phyloP scores from a whole-genome alignment of 1,140 invertebrate genomes.

The Drosophila yakuba region DNA sequence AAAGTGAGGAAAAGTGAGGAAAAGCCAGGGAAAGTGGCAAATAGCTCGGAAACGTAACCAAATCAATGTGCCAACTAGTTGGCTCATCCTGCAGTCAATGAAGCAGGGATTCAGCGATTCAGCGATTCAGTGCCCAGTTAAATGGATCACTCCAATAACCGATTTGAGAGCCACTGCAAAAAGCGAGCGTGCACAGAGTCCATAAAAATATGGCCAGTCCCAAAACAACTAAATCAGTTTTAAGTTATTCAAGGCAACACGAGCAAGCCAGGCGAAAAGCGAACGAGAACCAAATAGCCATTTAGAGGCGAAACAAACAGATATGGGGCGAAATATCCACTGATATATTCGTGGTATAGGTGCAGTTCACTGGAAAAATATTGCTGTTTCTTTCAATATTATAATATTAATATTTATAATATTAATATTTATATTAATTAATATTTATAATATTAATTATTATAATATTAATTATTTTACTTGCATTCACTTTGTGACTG shows the following conservation, averaged over 20 bases:
- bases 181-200: conserved; percentile 17
- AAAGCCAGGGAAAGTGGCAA: neutral
- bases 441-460: too few relatives aligned
- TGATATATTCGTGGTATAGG: neutral
- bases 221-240: conserved; percentile 62
- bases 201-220: conserved; percentile 52
- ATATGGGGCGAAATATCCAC: conserved; percentile 9
- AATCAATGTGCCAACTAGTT: neutral
- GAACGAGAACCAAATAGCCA: conserved; percentile 49
- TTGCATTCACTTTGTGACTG: neutral
- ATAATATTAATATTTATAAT: too few relatives aligned
- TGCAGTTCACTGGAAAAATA: conserved; percentile 5
- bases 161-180: conserved; percentile 10
- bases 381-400: neutral
- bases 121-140: neutral
- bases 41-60: neutral
- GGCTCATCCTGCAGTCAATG: neutral
- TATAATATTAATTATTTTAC: neutral
- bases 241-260: conserved; percentile 58
- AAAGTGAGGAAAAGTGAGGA: neutral
- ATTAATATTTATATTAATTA: too few relatives aligned
- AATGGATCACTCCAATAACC: conserved; percentile 15
- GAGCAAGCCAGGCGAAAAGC: conserved; percentile 21
- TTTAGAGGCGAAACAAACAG: conserved; percentile 35
- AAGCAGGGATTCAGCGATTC: neutral